Evolutionary conservation across 2,888 invertebrate species (phyloP).

Genomic region (Cheilosia soror): DNA sequence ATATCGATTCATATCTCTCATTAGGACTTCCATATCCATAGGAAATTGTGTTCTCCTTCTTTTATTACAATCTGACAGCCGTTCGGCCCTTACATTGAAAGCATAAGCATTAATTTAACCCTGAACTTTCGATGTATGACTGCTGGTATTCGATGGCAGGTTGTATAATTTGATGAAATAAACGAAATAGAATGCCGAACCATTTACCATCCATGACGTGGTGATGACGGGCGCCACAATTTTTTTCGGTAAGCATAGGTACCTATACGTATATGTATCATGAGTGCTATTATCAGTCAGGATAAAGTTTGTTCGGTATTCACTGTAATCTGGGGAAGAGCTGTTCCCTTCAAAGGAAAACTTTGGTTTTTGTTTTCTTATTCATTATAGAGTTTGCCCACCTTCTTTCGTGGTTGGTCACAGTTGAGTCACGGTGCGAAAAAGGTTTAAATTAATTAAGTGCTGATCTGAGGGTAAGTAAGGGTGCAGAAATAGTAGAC

Average conservation of each 20-base stretch:
- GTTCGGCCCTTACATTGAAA: slow-evolving; percentile 17
- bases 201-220: slow-evolving; percentile 47
- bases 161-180: slow-evolving; percentile 50
- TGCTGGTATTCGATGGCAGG: neutral
- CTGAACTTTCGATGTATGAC: slow-evolving; percentile 7
- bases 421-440: slow-evolving; percentile 34
- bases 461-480: slow-evolving; percentile 17
- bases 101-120: slow-evolving; percentile 36
- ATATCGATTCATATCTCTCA: slow-evolving; percentile 70
- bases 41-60: slow-evolving; percentile 31
- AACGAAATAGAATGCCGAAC: slow-evolving; percentile 45
- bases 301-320: slow-evolving; percentile 60
- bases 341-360: slow-evolving; percentile 7
- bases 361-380: slow-evolving; percentile 36
- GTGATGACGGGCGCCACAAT: slow-evolving; percentile 52
- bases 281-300: slow-evolving; percentile 64
- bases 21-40: slow-evolving; percentile 51
- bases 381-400: slow-evolving; percentile 32
- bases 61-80: slow-evolving; percentile 30
- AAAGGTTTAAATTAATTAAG: slow-evolving; percentile 71
- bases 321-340: slow-evolving; percentile 35
- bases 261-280: slow-evolving; percentile 32
- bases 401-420: slow-evolving; percentile 25
- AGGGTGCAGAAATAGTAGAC: slow-evolving; percentile 6
- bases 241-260: slow-evolving; percentile 18